Percentiles rank a stretch among this genome's conserved stretches.
phyloP scores from a whole-genome alignment of 2,113 vertebrate genomes.

The Prolemur simus region DNA sequence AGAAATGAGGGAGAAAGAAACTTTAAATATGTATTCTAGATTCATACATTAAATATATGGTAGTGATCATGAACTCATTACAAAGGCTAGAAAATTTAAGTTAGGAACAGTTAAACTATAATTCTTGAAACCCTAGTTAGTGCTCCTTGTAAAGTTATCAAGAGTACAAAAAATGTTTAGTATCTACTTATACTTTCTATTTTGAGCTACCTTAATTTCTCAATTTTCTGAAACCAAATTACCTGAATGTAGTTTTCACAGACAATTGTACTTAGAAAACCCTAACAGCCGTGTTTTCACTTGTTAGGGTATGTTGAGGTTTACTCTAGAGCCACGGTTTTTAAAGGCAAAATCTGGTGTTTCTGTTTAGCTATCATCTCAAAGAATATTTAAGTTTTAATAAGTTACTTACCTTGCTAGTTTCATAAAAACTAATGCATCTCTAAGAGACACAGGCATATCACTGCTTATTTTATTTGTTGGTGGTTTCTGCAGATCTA shows the following conservation, averaged over 20 bases:
- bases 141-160: conserved; percentile 14
- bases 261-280: neutral
- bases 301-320: neutral
- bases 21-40: neutral
- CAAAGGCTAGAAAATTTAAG: conserved; percentile 29
- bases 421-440: conserved; percentile 92
- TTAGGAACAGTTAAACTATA: conserved; percentile 26
- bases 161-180: neutral
- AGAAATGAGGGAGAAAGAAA: neutral
- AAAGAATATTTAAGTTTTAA: conserved; percentile 41
- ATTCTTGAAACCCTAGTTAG: neutral
- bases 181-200: conserved; percentile 2
- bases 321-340: neutral
- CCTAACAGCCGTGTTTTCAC: neutral
- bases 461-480: conserved; percentile 83
- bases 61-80: conserved; percentile 19
- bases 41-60: neutral
- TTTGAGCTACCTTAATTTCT: conserved; percentile 25
- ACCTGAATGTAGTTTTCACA: conserved; percentile 37
- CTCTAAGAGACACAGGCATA: conserved; percentile 89
- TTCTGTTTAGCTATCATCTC: conserved; percentile 19
- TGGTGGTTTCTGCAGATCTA: conserved; percentile 92
- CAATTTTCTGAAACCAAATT: conserved; percentile 14
- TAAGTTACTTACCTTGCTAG: conserved; percentile 89
- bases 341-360: conserved; percentile 51